Evolutionary conservation across 1,140 invertebrate genomes (phyloP).

Genomic region (Lasaia peninsularis): DNA sequence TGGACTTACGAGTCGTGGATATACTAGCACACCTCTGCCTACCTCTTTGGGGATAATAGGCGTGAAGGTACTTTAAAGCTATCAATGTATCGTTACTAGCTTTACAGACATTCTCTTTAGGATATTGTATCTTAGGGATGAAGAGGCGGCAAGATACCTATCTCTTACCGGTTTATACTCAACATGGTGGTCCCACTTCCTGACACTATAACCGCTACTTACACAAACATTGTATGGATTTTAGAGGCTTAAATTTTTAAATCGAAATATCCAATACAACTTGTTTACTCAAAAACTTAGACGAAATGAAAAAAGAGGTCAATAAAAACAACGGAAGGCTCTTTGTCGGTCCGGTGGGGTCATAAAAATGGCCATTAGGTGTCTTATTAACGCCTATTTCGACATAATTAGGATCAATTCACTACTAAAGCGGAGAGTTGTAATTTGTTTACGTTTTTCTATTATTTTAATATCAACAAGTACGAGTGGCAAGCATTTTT

Average conservation of each 20-base stretch:
- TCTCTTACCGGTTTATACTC: not conserved
- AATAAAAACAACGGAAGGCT: constrained; percentile 64
- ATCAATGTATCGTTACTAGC: too few species aligned
- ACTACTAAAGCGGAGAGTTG: constrained; percentile 45
- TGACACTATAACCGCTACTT: not conserved
- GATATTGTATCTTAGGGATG: too few species aligned
- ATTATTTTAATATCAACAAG: constrained; percentile 29
- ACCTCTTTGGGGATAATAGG: too few species aligned
- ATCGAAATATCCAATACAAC: constrained; percentile 42
- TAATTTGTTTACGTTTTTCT: constrained; percentile 59
- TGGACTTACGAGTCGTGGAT: too few species aligned
- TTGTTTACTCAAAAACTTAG: constrained; percentile 69
- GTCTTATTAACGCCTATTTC: constrained; percentile 73
- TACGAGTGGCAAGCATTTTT: not conserved
- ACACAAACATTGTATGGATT: not conserved
- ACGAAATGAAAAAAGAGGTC: constrained; percentile 49
- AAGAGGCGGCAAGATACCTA: too few species aligned
- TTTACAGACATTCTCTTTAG: too few species aligned
- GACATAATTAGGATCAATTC: constrained; percentile 71
- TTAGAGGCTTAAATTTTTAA: constrained; percentile 49
- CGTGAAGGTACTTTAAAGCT: too few species aligned
- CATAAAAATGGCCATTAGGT: constrained; percentile 67
- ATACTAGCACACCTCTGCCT: too few species aligned
- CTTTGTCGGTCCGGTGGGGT: constrained; percentile 58
- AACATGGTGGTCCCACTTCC: not conserved